Percentiles rank a stretch among this genome's conserved stretches.
These are phyloP conservation scores for Cyclopterus lumpus DNA, from an alignment of 2,797 vertebrate genomes.

Conservation along the genomic window DNA sequence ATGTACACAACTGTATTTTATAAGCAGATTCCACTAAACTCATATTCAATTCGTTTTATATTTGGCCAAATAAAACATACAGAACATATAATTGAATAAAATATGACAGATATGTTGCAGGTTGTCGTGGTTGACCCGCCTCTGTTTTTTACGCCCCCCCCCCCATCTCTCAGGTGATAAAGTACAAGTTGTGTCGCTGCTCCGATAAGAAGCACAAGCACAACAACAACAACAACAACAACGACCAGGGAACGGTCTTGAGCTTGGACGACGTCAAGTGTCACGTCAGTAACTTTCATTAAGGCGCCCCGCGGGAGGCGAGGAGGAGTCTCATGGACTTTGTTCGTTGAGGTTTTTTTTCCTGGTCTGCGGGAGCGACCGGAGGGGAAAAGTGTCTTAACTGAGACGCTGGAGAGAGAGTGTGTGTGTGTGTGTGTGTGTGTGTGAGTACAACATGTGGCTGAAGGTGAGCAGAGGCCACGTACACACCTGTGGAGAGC, in stretches of 20 bases:
- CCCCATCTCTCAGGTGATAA: conserved; percentile 88
- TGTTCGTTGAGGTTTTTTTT: conserved; percentile 21
- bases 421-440: too few species aligned
- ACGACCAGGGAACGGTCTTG: conserved; percentile 91
- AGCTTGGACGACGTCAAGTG: conserved; percentile 97
- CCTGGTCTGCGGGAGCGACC: conserved; percentile 34
- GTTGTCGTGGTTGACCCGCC: not conserved
- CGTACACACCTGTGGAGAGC: conserved; percentile 17
- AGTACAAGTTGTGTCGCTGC: conserved; percentile 92
- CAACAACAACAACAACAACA: conserved; percentile 89
- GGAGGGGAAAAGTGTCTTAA: conserved; percentile 23
- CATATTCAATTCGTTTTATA: not conserved
- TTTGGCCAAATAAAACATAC: not conserved
- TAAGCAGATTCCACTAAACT: not conserved
- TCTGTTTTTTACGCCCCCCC: conserved; percentile 15
- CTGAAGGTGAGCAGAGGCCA: conserved; percentile 9
- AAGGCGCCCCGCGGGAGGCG: conserved; percentile 36
- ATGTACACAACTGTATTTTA: not conserved
- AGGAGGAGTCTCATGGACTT: conserved; percentile 33
- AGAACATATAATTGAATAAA: not conserved
- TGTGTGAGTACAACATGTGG: conserved; percentile 18
- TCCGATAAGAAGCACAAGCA: conserved; percentile 92
- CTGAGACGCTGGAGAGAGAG: conserved; percentile 46
- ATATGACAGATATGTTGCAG: not conserved
- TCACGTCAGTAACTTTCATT: conserved; percentile 92